These are phyloP conservation scores for Enteromius trimaculatus DNA, from an alignment of 2,797 vertebrate species.

Conservation along the genomic window DNA sequence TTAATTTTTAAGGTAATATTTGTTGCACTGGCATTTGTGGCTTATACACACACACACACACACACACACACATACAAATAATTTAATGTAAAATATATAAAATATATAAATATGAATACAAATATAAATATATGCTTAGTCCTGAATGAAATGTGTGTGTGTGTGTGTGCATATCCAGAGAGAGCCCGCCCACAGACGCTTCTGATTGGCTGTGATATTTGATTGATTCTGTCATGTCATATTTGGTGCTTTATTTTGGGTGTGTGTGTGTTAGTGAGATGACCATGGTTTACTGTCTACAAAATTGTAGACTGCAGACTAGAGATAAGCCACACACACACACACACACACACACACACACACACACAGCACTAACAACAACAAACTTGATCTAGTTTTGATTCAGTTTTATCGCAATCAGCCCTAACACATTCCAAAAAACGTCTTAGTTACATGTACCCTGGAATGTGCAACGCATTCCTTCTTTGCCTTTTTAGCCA, in stretches of 20 bases:
- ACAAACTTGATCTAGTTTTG: conserved; percentile 15
- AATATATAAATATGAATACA: too few relatives aligned
- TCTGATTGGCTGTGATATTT: neutral
- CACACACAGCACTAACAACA: neutral
- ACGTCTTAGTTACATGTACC: neutral
- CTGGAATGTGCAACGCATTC: conserved; percentile 5
- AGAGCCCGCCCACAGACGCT: too few relatives aligned
- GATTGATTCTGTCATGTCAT: neutral
- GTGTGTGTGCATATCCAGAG: too few relatives aligned
- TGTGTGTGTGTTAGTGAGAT: neutral
- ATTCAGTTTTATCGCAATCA: neutral
- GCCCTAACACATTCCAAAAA: conserved; percentile 24
- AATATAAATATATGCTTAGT: too few relatives aligned
- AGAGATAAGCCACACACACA: neutral
- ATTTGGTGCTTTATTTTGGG: neutral
- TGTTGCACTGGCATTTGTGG: too few relatives aligned
- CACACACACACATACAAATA: too few relatives aligned
- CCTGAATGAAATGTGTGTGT: too few relatives aligned
- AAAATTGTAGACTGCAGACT: conserved; percentile 14
- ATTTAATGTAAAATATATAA: too few relatives aligned
- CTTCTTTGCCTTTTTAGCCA: conserved; percentile 16
- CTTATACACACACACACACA: too few relatives aligned
- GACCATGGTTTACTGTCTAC: neutral
- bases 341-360: neutral
- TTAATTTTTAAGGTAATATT: neutral